Evolutionary conservation across 2,888 invertebrate species (phyloP), one percentile per base, ranked within the genome.

Genomic region (Hesperia comma): DNA sequence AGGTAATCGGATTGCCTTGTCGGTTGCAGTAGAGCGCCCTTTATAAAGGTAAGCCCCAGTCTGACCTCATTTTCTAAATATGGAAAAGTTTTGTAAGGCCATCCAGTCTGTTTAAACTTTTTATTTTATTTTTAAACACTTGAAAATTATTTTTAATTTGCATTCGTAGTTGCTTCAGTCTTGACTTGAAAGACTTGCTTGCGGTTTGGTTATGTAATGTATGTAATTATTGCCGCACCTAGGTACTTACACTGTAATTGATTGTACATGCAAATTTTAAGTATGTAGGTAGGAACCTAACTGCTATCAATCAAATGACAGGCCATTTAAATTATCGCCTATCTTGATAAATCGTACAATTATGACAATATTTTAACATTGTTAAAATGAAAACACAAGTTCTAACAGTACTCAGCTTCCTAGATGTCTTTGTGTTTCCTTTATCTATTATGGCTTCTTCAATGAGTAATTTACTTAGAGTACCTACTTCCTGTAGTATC

Each of bases 51-150:
- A 77, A 84, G 79, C 79, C 79, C 79, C 79, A 74, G 74, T 77
- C 78, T 86, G 88, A 86, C 91, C 90, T 82, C 85, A 78, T 87
- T 91, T 80, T 78, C 88, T 85, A 85, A 85, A 89, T 91, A 90
- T 88, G 90, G 90, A 78, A 79, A 85, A 83, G 79, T 84, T 85
- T 88, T 83, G 82, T 85, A 87, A 87, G 85, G 84, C 78, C 79
- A 79, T 78, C 81, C 76, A 76, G 79, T 76, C 68, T 69, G 67
- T 72, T 72, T 71, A 72, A 74, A 74, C 71, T 73, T 75, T 75
- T 75, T 75, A 4, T 74, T 68, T 72, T 64, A 56, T 69, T 74
- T 76, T 75, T 51, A 26, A 51, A 69, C 62, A 70, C 73, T 72
- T 72, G 61, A 68, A 67, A 67, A 58, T 70, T 70, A 71, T 71